Base-by-base conservation (phyloP, 2,113 vertebrate genomes). In the Entomyzon cyanotis region DNA sequence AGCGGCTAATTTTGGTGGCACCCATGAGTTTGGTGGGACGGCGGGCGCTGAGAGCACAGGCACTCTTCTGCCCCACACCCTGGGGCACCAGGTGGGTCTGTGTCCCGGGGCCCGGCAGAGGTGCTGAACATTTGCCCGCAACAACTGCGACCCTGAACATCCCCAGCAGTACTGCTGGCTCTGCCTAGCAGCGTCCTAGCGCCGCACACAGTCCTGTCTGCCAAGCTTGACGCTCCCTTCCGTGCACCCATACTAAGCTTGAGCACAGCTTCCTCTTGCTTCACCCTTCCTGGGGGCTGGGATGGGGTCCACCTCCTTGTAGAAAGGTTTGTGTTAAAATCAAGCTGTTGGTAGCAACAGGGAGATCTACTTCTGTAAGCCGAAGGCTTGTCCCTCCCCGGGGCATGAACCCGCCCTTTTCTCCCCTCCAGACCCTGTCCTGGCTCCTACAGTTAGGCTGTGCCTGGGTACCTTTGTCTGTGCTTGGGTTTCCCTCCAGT, bases 91-190 rank as follows among this genome's bases (percentile, higher is more conserved):
- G 28, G 12, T 5, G 4, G 22, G 42, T 25, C 39, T 21, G 6
- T 39, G 47, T 68, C 41, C 44, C 2, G 1, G 27, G 27, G 47
- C 25, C 7, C 14, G 2, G 5, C 21, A 49, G 73, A 2, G 7
- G 11, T 1, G 0, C n/a, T 33, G 73, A 12, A 3, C 2, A 0
- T 10, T 44, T 52, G 12, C 9, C 5, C 27, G 15, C 12, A 22
- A 24, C 14, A 17, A 0, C 39, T 14, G 60, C 1, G 4, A n/a
- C 30, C 23, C 41, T 5, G 3, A 31, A 11, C 6, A 2, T 5
- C 10, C 14, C 9, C 6, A 3, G 65, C 8, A 9, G n/a, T 50
- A 21, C 10, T 23, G 18, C 27, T 41, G 21, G 25, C 21, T 24
- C 31, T 58, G 37, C 37, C 15, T 3, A 1, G 24, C 9, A 4